Conservation (phyloP, 1,140 invertebrate species). For the Cyclina sinensis region DNA sequence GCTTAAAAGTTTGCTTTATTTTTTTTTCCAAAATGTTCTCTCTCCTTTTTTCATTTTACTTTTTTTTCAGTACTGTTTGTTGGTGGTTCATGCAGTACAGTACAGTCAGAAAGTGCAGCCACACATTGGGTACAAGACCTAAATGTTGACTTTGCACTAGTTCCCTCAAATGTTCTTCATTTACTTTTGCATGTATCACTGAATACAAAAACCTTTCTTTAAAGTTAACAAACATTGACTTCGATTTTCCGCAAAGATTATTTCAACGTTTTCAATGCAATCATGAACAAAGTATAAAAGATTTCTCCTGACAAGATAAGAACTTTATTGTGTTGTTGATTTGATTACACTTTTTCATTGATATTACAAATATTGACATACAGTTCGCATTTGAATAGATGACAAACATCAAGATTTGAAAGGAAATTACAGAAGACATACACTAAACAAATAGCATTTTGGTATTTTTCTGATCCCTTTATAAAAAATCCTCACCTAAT, state of each 20-base stretch:
- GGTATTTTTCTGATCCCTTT: not conserved
- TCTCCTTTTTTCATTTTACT: too few species aligned
- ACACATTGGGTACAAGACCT: too few species aligned
- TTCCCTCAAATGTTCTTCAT: too few species aligned
- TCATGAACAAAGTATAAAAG: slow-evolving; percentile 7
- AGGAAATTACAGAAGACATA: not conserved
- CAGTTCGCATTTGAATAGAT: not conserved
- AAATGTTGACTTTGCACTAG: too few species aligned
- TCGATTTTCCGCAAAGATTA: slow-evolving; percentile 20
- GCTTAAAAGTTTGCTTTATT: too few species aligned
- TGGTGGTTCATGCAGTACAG: too few species aligned
- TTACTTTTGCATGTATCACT: too few species aligned
- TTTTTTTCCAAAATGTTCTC: too few species aligned
- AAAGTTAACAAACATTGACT: not conserved
- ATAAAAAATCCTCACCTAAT: not conserved
- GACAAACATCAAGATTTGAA: not conserved
- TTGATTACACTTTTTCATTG: not conserved
- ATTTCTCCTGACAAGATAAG: slow-evolving; percentile 8
- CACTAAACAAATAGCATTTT: not conserved
- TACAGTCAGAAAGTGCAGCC: too few species aligned
- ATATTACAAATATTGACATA: slow-evolving; percentile 36
- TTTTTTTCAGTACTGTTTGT: too few species aligned
- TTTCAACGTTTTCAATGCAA: slow-evolving; percentile 18
- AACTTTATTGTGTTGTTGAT: slow-evolving; percentile 5
- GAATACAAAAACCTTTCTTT: too few species aligned